These are phyloP conservation scores for Eupsilia transversa DNA, from an alignment of 2,888 invertebrate genomes.

Conservation along the genomic window DNA sequence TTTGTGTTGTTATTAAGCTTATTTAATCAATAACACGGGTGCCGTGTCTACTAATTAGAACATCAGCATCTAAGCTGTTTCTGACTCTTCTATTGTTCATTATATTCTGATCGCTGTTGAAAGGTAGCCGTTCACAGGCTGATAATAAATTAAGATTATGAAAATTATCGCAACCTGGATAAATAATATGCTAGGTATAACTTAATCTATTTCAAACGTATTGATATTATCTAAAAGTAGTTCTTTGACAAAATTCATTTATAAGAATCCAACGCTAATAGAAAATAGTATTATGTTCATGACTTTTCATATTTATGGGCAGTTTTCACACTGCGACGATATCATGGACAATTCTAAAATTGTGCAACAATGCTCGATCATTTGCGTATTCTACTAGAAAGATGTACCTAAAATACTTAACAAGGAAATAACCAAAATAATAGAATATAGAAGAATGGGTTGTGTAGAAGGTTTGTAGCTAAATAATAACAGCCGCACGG, in stretches of 20 bases:
- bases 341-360: neutral
- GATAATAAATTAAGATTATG: constrained; percentile 2
- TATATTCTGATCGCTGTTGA: neutral
- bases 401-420: neutral
- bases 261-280: neutral
- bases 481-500: too few relatives aligned
- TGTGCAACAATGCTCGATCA: neutral
- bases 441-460: too few relatives aligned
- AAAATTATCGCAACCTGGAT: constrained; percentile 11
- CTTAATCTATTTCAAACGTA: neutral
- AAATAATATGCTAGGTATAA: neutral
- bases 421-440: too few relatives aligned
- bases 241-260: neutral
- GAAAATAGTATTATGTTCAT: neutral
- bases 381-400: neutral
- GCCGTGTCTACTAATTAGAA: too few relatives aligned
- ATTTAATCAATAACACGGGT: neutral
- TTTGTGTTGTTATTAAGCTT: neutral
- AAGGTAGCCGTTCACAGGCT: neutral
- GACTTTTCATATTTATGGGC: neutral
- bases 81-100: too few relatives aligned
- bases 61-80: neutral
- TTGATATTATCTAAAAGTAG: neutral
- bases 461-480: too few relatives aligned
- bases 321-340: too few relatives aligned